Evolutionary conservation across 1,140 invertebrate genomes (phyloP).

Genomic region (Listronotus bonariensis): DNA sequence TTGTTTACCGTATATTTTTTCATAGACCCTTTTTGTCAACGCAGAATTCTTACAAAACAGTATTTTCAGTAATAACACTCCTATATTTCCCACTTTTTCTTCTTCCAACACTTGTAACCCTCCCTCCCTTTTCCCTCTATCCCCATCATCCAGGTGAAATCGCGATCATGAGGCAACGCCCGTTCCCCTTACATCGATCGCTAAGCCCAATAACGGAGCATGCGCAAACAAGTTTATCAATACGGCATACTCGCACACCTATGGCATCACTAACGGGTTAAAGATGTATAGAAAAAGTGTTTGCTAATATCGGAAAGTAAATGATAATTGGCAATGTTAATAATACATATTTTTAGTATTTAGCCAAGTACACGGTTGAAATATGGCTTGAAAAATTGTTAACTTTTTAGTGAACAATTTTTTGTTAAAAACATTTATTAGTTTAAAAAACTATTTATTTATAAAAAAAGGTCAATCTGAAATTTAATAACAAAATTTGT

Average conservation of each 20-base stretch:
- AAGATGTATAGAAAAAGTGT: background rate
- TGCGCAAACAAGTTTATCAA: constrained; percentile 17
- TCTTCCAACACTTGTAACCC: constrained; percentile 24
- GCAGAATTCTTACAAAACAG: constrained; percentile 5
- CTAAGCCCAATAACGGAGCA: background rate
- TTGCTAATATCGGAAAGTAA: background rate
- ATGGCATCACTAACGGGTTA: constrained; percentile 15
- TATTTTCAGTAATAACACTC: constrained; percentile 19
- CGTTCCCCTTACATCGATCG: constrained; percentile 29
- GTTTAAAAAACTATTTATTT: too few relatives aligned
- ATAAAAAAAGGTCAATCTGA: too few relatives aligned
- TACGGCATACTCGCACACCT: constrained; percentile 21
- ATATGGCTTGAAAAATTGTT: too few relatives aligned
- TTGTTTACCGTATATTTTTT: too few relatives aligned
- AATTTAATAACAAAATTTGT: too few relatives aligned
- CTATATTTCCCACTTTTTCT: constrained; percentile 27
- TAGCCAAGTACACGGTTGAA: too few relatives aligned
- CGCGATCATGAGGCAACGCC: constrained; percentile 31
- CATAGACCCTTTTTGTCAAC: background rate
- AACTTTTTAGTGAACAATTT: too few relatives aligned
- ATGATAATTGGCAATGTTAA: too few relatives aligned
- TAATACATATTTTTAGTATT: too few relatives aligned
- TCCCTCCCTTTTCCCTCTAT: constrained; percentile 5
- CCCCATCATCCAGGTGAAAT: constrained; percentile 26
- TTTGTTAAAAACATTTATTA: too few relatives aligned